A percentile compares a stretch with the other conserved stretches of the same genome.
Conservation (phyloP, 2,113 vertebrate genomes). For the Clarias magur region DNA sequence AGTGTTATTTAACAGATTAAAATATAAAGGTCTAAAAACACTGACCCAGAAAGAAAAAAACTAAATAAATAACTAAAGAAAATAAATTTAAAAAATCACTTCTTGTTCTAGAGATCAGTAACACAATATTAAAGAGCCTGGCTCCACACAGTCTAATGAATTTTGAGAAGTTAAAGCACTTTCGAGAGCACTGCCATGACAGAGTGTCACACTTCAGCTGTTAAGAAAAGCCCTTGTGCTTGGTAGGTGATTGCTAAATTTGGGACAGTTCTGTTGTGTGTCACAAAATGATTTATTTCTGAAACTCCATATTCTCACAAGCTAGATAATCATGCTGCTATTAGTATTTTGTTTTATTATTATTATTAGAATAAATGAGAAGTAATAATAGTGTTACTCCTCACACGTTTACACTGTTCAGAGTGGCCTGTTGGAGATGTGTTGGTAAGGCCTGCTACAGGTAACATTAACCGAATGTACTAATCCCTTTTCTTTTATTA, state of each 20-base stretch:
- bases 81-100: not conserved
- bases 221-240: not conserved
- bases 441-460: too few species aligned
- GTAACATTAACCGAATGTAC: not conserved
- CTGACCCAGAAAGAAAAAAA: not conserved
- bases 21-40: not conserved
- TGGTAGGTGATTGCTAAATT: not conserved
- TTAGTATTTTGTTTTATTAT: not conserved
- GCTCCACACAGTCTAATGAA: slow-evolving; percentile 11
- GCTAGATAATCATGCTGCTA: not conserved
- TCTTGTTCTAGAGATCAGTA: not conserved
- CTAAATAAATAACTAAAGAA: not conserved
- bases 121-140: not conserved
- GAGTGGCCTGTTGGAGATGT: not conserved
- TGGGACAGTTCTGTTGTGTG: not conserved
- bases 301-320: not conserved
- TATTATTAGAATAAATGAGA: not conserved
- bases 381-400: not conserved
- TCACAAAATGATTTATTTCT: not conserved
- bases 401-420: not conserved
- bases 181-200: not conserved
- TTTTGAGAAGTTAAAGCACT: slow-evolving; percentile 20
- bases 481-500: not conserved
- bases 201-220: slow-evolving; percentile 14
- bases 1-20: not conserved